Evolutionary conservation across 1,140 invertebrate genomes (phyloP), one percentile per base, ranked within the genome.

Genomic region (Pantala flavescens): DNA sequence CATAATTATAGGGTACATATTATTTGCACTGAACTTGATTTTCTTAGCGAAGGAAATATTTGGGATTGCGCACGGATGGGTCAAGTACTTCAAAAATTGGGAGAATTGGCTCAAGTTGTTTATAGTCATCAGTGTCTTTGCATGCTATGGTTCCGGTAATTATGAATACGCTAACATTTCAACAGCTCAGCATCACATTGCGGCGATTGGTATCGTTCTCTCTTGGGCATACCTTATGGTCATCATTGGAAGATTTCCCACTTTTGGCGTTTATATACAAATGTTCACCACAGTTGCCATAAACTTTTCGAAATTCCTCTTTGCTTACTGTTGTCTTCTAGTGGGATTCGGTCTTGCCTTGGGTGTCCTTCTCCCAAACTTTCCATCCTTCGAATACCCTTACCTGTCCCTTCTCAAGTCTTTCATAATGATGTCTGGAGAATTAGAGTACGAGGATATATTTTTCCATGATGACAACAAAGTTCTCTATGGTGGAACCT

Each of bases 391-490:
- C 79, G 82, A 82, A 55, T 72, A n/a, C 3, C 23, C 23, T 19
- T 72, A 24, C 71, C 82, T 87, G 74, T 86, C 87, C 0, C 78
- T 93, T 0, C 80, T 94, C 0, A 95, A 94, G 83, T 91, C 91
- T 0, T 87, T 94, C 3, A 90, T 94, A 70, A 94, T 95, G 93
- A 93, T 95, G 92, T 91, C 92, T 0, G 93, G 93, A 0, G 91
- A 95, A 79, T 81, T 95, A 36, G 92, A 94, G 80, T 94, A 91
- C 78, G 92, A 94, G 79, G 91, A 93, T 76, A 88, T 93, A 73
- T 94, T 94, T 79, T 93, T 91, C 78, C 84, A 86, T 21, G 83
- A 89, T 10, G 80, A 84, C 11, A 90, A 90, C 80, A 87, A 87
- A 0, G 85, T 88, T 0, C 71, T 78, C 23, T 82, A 81, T 70